Percentiles rank a stretch among this genome's conserved stretches.
Evolutionary conservation across 2,888 invertebrate genomes (phyloP).

Genomic region (Antheraea assamensis): DNA sequence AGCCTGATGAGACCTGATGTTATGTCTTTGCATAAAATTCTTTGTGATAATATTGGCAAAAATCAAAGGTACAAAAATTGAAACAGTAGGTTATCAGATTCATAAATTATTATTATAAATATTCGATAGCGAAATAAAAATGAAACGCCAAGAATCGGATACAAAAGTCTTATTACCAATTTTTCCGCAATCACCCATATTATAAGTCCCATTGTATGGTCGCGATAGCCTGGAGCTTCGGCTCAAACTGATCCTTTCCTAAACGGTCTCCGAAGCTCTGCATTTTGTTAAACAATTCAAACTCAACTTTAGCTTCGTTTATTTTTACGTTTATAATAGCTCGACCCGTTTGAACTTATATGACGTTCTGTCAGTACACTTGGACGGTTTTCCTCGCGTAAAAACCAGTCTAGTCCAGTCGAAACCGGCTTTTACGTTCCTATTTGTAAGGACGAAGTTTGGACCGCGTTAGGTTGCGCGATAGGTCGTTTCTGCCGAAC

Average conservation of each 20-base stretch:
- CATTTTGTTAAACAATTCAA: slow-evolving; percentile 47
- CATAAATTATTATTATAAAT: slow-evolving; percentile 10
- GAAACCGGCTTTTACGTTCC: slow-evolving; percentile 39
- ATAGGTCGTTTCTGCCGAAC: slow-evolving; percentile 55
- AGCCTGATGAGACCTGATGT: slow-evolving; percentile 10
- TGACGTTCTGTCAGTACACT: slow-evolving; percentile 71
- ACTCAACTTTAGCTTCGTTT: slow-evolving; percentile 54
- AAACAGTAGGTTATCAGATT: neutral
- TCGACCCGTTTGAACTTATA: slow-evolving; percentile 60
- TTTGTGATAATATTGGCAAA: slow-evolving; percentile 43
- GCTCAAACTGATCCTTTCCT: slow-evolving; percentile 72
- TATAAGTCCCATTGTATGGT: slow-evolving; percentile 74
- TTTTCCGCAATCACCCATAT: slow-evolving; percentile 73
- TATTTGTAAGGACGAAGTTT: slow-evolving; percentile 50
- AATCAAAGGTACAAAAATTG: too few species aligned
- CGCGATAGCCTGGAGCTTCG: slow-evolving; percentile 71
- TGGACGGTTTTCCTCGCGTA: slow-evolving; percentile 47
- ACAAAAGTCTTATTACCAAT: slow-evolving; percentile 58
- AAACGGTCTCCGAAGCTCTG: slow-evolving; percentile 60
- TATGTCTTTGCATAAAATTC: slow-evolving; percentile 10
- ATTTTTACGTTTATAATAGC: slow-evolving; percentile 62
- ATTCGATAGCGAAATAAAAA: slow-evolving; percentile 25
- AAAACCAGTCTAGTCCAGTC: slow-evolving; percentile 41
- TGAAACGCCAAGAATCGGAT: slow-evolving; percentile 35
- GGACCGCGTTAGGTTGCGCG: slow-evolving; percentile 32